A percentile compares a stretch with the other conserved stretches of the same genome.
These are phyloP conservation scores for Syrmaticus mikado DNA, from an alignment of 2,113 vertebrate species.

Conservation along the genomic window DNA sequence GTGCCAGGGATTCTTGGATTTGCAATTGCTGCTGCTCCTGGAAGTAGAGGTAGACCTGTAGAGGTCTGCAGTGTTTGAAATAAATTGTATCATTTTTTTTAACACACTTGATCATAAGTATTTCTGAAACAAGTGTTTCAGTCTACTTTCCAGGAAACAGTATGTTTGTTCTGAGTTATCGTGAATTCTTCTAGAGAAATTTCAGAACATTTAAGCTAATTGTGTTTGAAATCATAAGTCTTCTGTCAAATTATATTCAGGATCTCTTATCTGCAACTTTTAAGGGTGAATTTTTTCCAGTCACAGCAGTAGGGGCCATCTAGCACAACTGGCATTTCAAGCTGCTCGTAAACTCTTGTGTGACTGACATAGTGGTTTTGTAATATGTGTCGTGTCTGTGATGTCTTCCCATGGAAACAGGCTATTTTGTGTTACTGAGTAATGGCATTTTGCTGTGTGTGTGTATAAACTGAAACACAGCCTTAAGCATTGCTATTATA, in stretches of 20 bases:
- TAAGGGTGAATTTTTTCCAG: not conserved
- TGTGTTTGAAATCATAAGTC: not conserved
- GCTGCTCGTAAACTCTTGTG: not conserved
- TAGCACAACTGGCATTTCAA: not conserved
- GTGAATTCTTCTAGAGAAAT: not conserved
- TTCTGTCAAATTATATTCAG: not conserved
- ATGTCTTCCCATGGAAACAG: not conserved
- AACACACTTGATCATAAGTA: not conserved
- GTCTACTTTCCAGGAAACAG: not conserved
- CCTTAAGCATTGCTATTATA: not conserved
- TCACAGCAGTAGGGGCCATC: not conserved
- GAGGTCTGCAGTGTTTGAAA: not conserved
- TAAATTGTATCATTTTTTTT: not conserved
- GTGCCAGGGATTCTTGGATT: not conserved
- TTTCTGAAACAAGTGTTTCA: not conserved
- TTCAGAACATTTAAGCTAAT: not conserved
- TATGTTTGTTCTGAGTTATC: not conserved
- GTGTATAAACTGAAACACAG: not conserved
- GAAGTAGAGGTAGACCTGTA: not conserved
- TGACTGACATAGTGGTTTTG: not conserved
- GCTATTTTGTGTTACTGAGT: not conserved
- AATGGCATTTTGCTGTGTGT: not conserved
- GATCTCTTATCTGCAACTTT: not conserved
- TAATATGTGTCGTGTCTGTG: not conserved
- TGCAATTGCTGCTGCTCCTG: not conserved